Conservation (phyloP, 2,797 vertebrate species). For the Coregonus sp. region DNA sequence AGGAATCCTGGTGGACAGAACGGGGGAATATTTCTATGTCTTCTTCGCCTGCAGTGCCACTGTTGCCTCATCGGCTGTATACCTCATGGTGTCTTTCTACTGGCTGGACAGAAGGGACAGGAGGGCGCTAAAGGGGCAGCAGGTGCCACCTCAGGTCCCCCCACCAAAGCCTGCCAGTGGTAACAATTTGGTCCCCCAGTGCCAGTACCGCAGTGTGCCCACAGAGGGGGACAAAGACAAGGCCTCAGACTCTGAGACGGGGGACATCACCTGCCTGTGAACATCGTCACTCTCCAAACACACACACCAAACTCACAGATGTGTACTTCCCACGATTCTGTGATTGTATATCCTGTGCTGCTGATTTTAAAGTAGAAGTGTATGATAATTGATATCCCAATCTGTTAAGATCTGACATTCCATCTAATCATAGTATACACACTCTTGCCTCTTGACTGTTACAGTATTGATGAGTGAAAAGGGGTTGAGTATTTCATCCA, state of each 20-base stretch:
- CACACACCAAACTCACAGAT: not conserved
- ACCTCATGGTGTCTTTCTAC: slow-evolving; percentile 83
- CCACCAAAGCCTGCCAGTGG: slow-evolving; percentile 14
- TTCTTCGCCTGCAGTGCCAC: slow-evolving; percentile 84
- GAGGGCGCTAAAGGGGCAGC: not conserved
- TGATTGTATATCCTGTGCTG: slow-evolving; percentile 50
- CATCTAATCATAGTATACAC: not conserved
- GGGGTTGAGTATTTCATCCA: not conserved
- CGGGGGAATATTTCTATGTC: slow-evolving; percentile 76
- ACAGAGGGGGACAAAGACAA: slow-evolving; percentile 59
- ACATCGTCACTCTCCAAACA: not conserved
- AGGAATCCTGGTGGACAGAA: slow-evolving; percentile 87
- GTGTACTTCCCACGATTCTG: not conserved
- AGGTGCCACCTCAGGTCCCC: not conserved
- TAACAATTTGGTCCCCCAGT: slow-evolving; percentile 27
- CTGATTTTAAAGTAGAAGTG: slow-evolving; percentile 32
- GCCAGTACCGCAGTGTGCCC: slow-evolving; percentile 65
- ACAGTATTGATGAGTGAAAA: not conserved
- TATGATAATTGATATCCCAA: slow-evolving; percentile 21
- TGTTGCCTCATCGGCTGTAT: slow-evolving; percentile 81
- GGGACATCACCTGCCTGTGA: slow-evolving; percentile 55
- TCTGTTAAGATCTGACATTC: slow-evolving; percentile 18
- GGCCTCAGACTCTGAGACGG: slow-evolving; percentile 27
- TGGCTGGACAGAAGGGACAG: slow-evolving; percentile 64
- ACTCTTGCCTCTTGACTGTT: not conserved